Evolutionary conservation across 2,797 vertebrate genomes (phyloP), one percentile per base, ranked within the genome.

Genomic region (Trichosurus vulpecula): DNA sequence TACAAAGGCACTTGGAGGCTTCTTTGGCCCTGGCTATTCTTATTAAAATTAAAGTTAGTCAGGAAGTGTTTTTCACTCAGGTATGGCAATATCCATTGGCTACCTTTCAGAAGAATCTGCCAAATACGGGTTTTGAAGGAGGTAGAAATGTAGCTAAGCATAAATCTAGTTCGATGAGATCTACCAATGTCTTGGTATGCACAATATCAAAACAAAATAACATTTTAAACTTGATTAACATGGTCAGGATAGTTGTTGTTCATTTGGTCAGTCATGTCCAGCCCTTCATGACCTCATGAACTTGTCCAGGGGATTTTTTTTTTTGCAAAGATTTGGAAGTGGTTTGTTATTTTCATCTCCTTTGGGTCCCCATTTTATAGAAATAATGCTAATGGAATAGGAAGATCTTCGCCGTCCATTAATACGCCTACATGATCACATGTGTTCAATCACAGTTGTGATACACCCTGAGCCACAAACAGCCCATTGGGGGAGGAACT

Each of bases 171-270:
- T 25, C 29, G 66, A 0, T 35, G 54, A 66, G n/a, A 41, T 30
- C 6, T 91, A 93, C 92, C 19, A 96, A 19, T 93, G 53, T 95
- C 8, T 52, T 93, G 61, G 19, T 93, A 95, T 96, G 91, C 92
- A 90, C 51, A 91, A 54, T 35, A 55, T 93, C 16, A 1, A 4
- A 54, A 94, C 94, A 54, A 35, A 93, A 90, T 95, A 54, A 35
- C 8, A 74, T 74, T 41, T 74, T 41, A 22, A 74, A 53, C 35
- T 52, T 30, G 35, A 74, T 27, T 90, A 41, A 74, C 19, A 41
- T 41, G 30, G 61, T 66, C 14, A 66, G 35, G 14, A 66, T 66
- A 66, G 4, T n/a, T n/a, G 4, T n/a, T n/a, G 35, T 66, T 66
- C 16, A 66, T 16, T 66, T 16, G 8, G 0, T 66, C 35, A 66